Percentiles rank a stretch among this genome's conserved stretches.
These are phyloP conservation scores for Cyclura pinguis DNA, from an alignment of 2,797 vertebrate species.

Conservation along the genomic window DNA sequence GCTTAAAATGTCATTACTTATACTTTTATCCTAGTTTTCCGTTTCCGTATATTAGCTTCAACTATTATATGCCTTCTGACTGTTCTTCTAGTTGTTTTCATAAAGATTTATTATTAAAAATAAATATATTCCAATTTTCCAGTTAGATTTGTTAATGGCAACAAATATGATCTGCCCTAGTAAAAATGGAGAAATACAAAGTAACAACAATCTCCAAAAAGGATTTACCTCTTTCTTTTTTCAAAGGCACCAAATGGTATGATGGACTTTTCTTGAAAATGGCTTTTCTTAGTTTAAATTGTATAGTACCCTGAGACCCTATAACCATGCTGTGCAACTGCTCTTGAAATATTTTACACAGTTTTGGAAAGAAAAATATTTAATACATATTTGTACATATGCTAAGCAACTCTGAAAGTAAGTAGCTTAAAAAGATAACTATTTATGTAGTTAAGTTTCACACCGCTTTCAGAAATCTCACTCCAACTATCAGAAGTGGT, in stretches of 20 bases:
- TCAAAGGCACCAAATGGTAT: background rate
- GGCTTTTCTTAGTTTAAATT: background rate
- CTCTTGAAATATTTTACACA: background rate
- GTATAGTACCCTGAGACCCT: background rate
- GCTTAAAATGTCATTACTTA: constrained; percentile 52
- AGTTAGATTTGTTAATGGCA: background rate
- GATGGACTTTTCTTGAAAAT: background rate
- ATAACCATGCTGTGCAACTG: background rate
- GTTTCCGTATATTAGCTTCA: constrained; percentile 59
- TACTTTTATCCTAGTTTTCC: constrained; percentile 51
- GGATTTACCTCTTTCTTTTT: background rate
- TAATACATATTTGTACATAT: background rate
- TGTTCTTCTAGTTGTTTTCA: constrained; percentile 60
- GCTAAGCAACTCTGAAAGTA: background rate
- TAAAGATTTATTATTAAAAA: constrained; percentile 20
- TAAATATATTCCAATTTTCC: background rate
- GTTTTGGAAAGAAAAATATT: background rate
- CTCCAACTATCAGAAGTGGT: rapidly evolving
- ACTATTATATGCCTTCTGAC: constrained; percentile 49
- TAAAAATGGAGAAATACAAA: background rate
- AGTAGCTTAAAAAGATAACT: background rate
- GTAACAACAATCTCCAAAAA: background rate
- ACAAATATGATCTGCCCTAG: background rate
- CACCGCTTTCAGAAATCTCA: background rate
- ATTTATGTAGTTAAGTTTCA: background rate